These are phyloP conservation scores for Salmo trutta DNA, from an alignment of 2,797 vertebrate species.

Conservation along the genomic window DNA sequence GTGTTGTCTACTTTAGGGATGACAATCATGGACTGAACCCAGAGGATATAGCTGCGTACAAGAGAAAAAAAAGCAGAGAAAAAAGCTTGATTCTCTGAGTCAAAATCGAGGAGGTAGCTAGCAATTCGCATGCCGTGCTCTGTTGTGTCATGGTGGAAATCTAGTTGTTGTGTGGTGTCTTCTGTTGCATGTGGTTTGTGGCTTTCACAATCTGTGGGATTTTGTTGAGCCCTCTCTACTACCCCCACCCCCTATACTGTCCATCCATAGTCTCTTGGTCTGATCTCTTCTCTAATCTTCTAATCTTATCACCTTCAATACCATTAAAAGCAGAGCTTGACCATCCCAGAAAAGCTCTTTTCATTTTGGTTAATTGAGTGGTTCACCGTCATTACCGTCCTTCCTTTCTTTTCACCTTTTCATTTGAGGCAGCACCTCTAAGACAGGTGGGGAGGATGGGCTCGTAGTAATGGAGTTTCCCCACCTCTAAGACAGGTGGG, in stretches of 20 bases:
- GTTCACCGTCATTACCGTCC: background rate
- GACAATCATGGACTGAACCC: constrained; percentile 83
- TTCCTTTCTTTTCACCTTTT: background rate
- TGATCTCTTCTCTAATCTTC: constrained; percentile 58
- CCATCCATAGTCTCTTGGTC: constrained; percentile 40
- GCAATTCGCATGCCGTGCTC: constrained; percentile 37
- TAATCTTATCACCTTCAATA: constrained; percentile 57
- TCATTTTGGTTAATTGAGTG: constrained; percentile 17
- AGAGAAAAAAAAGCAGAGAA: constrained; percentile 84
- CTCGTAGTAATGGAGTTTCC: no score
- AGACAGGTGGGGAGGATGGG: no score
- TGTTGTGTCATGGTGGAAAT: constrained; percentile 55
- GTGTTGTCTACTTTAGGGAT: constrained; percentile 66
- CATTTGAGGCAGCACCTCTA: background rate
- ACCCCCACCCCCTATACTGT: background rate
- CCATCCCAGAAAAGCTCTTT: constrained; percentile 24
- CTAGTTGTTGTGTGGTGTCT: constrained; percentile 27
- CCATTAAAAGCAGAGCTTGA: constrained; percentile 48
- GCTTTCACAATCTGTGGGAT: constrained; percentile 4
- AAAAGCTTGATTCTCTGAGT: constrained; percentile 69
- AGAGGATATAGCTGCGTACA: constrained; percentile 82
- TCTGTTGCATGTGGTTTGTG: constrained; percentile 27
- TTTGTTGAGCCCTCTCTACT: background rate
- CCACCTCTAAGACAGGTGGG: no score
- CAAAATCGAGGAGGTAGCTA: constrained; percentile 76